phyloP scores from a whole-genome alignment of 2,797 vertebrate species.

The Pangasius sanitwongsei region DNA sequence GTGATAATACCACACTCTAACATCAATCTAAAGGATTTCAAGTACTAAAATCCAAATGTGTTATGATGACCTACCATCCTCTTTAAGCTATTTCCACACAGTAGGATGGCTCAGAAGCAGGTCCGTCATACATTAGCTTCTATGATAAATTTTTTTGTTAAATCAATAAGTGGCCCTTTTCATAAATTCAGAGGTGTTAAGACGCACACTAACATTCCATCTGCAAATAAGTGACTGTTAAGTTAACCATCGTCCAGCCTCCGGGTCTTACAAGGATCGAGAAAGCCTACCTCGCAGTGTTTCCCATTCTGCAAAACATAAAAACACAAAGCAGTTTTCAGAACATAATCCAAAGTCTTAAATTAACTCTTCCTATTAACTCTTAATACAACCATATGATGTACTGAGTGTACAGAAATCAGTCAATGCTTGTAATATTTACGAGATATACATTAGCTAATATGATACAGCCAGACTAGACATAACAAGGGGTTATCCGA shows the following conservation, averaged over 20 bases:
- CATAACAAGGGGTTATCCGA: not conserved
- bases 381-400: not conserved
- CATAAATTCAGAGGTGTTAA: not conserved
- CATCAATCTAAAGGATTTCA: not conserved
- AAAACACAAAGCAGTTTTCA: constrained; percentile 20
- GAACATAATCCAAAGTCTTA: not conserved
- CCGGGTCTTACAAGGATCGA: constrained; percentile 54
- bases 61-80: no score
- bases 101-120: not conserved
- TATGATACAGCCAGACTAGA: not conserved
- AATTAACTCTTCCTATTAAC: not conserved
- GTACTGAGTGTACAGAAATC: not conserved
- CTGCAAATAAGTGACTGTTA: constrained; percentile 46
- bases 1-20: not conserved
- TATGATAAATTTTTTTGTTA: not conserved
- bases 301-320: constrained; percentile 64
- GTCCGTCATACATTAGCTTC: not conserved
- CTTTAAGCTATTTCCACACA: not conserved
- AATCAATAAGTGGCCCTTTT: not conserved
- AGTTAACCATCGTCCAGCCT: constrained; percentile 70
- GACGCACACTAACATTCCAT: constrained; percentile 35
- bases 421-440: not conserved
- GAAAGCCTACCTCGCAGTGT: constrained; percentile 53
- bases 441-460: not conserved
- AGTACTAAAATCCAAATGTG: not conserved